phyloP scores from a whole-genome alignment of 2,888 invertebrate species.

The Peribatodes rhomboidaria region DNA sequence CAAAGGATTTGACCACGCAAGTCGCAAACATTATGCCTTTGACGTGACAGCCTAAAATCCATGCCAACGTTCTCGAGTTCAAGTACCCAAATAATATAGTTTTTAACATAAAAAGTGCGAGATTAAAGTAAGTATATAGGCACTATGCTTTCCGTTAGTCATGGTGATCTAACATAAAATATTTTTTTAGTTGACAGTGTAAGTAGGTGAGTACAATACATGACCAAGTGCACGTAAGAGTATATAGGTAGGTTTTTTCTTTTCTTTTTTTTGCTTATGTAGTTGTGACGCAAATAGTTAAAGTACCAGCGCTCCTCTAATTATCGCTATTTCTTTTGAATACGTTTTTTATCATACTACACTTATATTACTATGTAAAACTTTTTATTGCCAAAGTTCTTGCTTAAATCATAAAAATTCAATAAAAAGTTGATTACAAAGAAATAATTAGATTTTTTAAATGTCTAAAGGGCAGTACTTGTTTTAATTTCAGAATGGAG shows the following conservation, averaged over 20 bases:
- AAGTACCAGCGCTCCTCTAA: slow-evolving; percentile 10
- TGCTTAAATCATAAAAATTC: neutral
- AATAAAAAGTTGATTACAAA: slow-evolving; percentile 9
- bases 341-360: slow-evolving; percentile 1
- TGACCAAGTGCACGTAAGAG: too few relatives aligned
- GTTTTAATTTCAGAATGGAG: too few relatives aligned
- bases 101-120: slow-evolving; percentile 22
- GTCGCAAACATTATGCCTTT: neutral
- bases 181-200: slow-evolving; percentile 3
- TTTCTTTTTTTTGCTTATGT: slow-evolving; percentile 2
- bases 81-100: slow-evolving; percentile 13
- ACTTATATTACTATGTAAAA: neutral
- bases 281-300: slow-evolving; percentile 27
- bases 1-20: neutral
- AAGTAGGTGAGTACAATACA: slow-evolving; percentile 1
- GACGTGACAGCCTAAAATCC: slow-evolving; percentile 5
- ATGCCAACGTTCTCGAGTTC: slow-evolving; percentile 23
- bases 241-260: slow-evolving; percentile 2
- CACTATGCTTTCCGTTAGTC: slow-evolving; percentile 17
- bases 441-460: neutral
- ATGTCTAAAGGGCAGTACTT: too few relatives aligned
- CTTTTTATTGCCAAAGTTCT: neutral
- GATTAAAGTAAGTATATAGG: slow-evolving; percentile 20
- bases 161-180: slow-evolving; percentile 28
- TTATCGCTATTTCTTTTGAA: slow-evolving; percentile 17